phyloP scores from a whole-genome alignment of 1,140 invertebrate species.

The Habropoda laboriosa region DNA sequence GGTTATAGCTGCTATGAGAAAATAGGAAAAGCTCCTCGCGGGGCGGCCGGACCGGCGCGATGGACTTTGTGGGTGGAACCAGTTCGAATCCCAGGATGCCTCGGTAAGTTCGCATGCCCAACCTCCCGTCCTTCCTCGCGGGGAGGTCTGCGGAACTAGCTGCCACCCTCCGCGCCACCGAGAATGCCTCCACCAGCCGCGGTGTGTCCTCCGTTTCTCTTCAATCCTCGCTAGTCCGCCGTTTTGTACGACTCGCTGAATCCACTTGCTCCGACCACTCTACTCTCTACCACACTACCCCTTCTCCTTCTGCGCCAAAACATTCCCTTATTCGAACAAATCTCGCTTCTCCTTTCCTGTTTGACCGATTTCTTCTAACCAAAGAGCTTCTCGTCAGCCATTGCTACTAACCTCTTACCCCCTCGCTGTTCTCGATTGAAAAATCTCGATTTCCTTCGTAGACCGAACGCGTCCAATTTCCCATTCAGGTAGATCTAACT shows the following conservation, averaged over 20 bases:
- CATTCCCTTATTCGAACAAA: too few species aligned
- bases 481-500: too few species aligned
- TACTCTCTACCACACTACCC: not conserved
- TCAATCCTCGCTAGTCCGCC: conserved; percentile 57
- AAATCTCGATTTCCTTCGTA: too few species aligned
- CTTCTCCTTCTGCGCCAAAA: not conserved
- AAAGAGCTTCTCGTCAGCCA: too few species aligned
- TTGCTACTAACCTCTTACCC: too few species aligned
- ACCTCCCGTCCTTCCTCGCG: conserved; percentile 68
- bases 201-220: conserved; percentile 32
- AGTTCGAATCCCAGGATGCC: conserved; percentile 78
- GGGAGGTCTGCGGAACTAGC: conserved; percentile 63
- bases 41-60: conserved; percentile 80
- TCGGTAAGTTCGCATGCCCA: conserved; percentile 73
- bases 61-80: conserved; percentile 81
- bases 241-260: conserved; percentile 65
- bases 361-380: conserved; percentile 12
- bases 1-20: conserved; percentile 68
- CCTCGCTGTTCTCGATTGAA: too few species aligned
- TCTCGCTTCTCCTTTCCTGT: too few species aligned
- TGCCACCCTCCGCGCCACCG: conserved; percentile 55
- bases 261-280: conserved; percentile 60
- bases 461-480: too few species aligned
- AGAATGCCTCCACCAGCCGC: conserved; percentile 49
- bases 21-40: conserved; percentile 70